Conservation (phyloP, 2,797 vertebrate species). For the Pangasius mekongensis region DNA sequence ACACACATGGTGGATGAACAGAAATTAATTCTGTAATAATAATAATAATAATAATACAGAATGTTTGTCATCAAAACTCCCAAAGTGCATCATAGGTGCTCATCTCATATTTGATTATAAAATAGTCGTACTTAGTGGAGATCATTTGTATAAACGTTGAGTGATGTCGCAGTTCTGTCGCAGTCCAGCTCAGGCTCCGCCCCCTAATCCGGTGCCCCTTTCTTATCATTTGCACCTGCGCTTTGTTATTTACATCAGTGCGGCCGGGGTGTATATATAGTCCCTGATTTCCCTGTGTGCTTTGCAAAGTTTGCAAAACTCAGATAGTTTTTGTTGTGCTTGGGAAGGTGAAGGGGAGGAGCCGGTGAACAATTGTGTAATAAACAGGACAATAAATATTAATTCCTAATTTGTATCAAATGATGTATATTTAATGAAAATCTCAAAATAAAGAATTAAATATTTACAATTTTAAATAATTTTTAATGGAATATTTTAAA, state of each 20-base stretch:
- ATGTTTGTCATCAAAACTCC: background rate
- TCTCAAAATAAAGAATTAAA: background rate
- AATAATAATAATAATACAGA: background rate
- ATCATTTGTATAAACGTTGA: conserved; percentile 4
- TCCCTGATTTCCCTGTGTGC: conserved; percentile 25
- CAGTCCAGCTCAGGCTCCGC: conserved; percentile 5
- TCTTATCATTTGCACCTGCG: conserved; percentile 17
- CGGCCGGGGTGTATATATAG: conserved; percentile 1
- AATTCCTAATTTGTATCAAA: background rate
- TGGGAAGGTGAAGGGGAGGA: background rate
- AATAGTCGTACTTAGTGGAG: background rate
- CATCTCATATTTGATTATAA: background rate
- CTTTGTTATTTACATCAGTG: conserved; percentile 21
- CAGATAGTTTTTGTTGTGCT: background rate
- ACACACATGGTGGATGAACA: background rate
- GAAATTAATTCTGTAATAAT: background rate
- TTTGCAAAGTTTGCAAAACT: conserved; percentile 21
- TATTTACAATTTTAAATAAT: background rate
- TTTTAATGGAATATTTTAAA: background rate
- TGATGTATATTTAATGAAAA: background rate
- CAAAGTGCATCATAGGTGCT: background rate
- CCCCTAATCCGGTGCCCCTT: background rate
- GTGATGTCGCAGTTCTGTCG: background rate
- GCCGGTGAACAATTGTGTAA: background rate
- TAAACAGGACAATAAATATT: background rate